phyloP scores from a whole-genome alignment of 2,797 vertebrate genomes.

The Geotrypetes seraphini region DNA sequence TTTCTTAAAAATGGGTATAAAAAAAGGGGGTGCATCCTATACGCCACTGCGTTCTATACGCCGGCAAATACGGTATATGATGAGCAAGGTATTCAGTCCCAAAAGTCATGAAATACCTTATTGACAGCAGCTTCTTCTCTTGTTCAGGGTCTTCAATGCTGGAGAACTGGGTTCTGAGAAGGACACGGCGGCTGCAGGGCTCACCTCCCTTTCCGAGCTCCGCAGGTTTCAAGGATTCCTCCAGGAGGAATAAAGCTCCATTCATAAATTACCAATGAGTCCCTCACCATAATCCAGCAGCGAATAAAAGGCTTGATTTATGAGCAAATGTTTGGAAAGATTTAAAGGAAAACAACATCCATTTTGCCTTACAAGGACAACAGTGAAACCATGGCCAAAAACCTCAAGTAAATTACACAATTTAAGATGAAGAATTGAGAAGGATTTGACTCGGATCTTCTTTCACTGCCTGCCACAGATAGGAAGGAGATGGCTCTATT shows the following conservation, averaged over 20 bases:
- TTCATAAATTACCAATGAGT: neutral
- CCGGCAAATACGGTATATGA: no score
- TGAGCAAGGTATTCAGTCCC: no score
- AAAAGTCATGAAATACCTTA: no score
- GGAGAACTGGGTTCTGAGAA: no score
- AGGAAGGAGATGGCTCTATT: fast-evolving
- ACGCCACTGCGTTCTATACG: no score
- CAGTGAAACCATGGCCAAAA: neutral
- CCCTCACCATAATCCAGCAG: no score
- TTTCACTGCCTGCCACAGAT: neutral
- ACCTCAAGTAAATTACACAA: neutral
- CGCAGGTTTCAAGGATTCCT: neutral
- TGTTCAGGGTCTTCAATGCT: no score
- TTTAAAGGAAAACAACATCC: neutral
- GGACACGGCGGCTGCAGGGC: no score
- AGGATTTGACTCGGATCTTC: neutral
- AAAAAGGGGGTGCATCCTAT: no score
- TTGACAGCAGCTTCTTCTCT: no score
- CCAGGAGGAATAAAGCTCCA: neutral
- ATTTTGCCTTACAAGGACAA: conserved; percentile 11
- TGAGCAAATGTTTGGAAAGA: conserved; percentile 2
- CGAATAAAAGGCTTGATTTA: conserved; percentile 14
- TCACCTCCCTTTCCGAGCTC: neutral
- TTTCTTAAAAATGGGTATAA: no score
- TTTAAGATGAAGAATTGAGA: no score